A percentile compares a stretch with the other conserved stretches of the same genome.
These are phyloP conservation scores for Clarias magur DNA, from an alignment of 2,113 vertebrate genomes.

Conservation along the genomic window DNA sequence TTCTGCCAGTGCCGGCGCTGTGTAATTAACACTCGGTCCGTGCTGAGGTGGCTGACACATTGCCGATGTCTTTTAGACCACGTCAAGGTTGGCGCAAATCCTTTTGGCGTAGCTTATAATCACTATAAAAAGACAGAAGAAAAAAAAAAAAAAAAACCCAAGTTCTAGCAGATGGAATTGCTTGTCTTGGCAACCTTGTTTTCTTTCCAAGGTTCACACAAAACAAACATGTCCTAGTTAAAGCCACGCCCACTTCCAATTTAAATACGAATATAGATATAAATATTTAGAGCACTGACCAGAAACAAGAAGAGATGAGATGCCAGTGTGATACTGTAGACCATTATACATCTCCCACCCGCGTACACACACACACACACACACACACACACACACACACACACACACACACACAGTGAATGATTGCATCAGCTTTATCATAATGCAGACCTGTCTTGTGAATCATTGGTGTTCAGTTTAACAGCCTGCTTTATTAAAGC, in stretches of 20 bases:
- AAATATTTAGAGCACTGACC: not conserved
- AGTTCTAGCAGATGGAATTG: not conserved
- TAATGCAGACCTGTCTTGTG: not conserved
- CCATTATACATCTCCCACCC: not conserved
- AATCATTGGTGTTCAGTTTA: not conserved
- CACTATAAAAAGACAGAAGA: not conserved
- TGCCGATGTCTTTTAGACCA: not conserved
- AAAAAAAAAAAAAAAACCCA: not conserved
- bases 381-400: not conserved
- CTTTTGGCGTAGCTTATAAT: not conserved
- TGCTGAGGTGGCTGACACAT: not conserved
- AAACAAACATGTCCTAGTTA: too few species aligned
- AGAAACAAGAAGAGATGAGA: not conserved
- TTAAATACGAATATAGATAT: not conserved
- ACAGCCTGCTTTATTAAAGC: not conserved
- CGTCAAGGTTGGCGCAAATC: not conserved
- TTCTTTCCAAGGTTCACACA: not conserved
- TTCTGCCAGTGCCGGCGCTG: not conserved
- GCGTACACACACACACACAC: not conserved
- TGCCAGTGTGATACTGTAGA: too few species aligned
- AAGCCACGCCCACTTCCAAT: too few species aligned
- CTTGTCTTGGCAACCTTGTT: not conserved
- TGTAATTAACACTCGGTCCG: not conserved
- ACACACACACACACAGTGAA: not conserved
- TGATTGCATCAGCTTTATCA: not conserved